Evolutionary conservation across 2,888 invertebrate species (phyloP), one percentile per base, ranked within the genome.

Genomic region (Sarcophaga variegata): DNA sequence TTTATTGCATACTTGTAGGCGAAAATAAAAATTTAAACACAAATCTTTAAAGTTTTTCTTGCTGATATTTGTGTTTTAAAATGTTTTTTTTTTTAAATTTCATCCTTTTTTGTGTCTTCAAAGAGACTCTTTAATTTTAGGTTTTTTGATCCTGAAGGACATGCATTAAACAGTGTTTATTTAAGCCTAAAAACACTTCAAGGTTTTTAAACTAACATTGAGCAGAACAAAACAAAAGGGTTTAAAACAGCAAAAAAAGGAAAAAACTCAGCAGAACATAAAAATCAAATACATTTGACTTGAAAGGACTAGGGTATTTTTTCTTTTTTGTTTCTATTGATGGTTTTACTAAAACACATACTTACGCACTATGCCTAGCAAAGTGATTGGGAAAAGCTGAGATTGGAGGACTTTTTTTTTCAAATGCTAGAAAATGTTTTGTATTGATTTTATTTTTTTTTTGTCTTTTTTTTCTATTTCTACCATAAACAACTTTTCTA

Each of bases 91-190:
- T 78, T 49, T 49, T 78, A 17, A 70, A 76, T 27, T 67, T 76
- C 76, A 75, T 62, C 45, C 59, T 54, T 79, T 45, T 67, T 76
- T 72, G 37, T 45, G 49, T n/a, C 63, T 1, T n/a, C n/a, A 45
- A 12, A 22, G 11, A 47, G 45, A 20, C 14, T 2, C 22, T 14
- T 54, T 5, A 0, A 11, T 62, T 25, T 69, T 17, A 25, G 54
- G 27, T 75, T 60, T 62, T 60, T 49, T 81, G 45, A 75, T 81
- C 70, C 71, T 67, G 17, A 14, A 80, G 62, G 70, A 81, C 75
- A 76, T 66, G 70, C 71, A 81, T 84, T 84, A 79, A 81, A 70
- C 75, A 66, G 27, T 66, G 81, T 87, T 87, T 87, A 81, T 75
- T 83, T 83, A 76, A 83, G 81, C 75, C 75, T 22, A 37, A 81